Evolutionary conservation across 2,113 vertebrate genomes (phyloP).

Genomic region (Charadrius vociferus): DNA sequence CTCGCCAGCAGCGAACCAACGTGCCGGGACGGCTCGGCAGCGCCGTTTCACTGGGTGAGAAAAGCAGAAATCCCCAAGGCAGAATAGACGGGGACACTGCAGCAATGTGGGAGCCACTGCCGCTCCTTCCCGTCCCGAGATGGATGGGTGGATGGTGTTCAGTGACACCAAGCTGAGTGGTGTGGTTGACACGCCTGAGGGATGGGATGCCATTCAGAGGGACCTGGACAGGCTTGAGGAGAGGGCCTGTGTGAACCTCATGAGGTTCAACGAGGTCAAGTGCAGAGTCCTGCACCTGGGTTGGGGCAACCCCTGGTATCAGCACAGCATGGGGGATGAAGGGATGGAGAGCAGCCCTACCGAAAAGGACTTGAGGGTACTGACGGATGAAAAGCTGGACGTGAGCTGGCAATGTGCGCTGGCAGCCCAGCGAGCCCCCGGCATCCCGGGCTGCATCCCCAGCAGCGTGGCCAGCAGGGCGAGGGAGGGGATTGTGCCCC

Average conservation of each 20-base stretch:
- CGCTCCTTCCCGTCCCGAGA: neutral
- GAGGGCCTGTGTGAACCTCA: rapidly evolving
- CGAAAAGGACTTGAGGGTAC: neutral
- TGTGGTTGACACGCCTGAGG: rapidly evolving
- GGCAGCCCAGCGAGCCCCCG: rapidly evolving
- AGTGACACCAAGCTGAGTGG: neutral
- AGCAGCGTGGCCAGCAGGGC: rapidly evolving
- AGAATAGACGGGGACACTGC: neutral
- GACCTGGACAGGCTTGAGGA: neutral
- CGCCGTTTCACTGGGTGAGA: neutral
- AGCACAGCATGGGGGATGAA: neutral
- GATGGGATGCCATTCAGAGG: neutral
- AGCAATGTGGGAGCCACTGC: neutral
- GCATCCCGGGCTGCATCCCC: neutral
- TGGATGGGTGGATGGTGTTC: neutral
- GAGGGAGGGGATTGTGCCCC: neutral
- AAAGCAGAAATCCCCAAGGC: neutral
- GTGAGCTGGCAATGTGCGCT: rapidly evolving
- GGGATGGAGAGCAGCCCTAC: neutral
- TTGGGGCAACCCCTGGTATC: neutral
- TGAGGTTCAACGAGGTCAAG: neutral
- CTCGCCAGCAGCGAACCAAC: neutral
- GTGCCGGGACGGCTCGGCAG: neutral
- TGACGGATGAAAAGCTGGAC: neutral
- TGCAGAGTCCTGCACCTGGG: neutral